Evolutionary conservation across 2,888 invertebrate genomes (phyloP), one percentile per base, ranked within the genome.

Genomic region (Apantesis nais): DNA sequence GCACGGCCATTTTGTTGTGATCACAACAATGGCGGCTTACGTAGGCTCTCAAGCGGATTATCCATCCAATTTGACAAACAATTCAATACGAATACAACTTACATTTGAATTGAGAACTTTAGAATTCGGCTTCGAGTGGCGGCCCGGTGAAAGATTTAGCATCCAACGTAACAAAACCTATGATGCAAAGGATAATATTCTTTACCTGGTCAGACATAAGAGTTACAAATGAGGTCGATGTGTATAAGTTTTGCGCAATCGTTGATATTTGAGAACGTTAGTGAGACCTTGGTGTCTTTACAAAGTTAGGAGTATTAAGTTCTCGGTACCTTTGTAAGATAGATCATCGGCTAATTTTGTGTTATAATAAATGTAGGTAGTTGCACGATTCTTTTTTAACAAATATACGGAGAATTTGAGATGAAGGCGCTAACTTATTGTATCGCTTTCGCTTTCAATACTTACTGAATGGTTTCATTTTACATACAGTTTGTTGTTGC

Each of bases 31-130:
- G 79, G 84, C 86, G 84, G 83, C 84, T 84, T 83, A 84, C 85
- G 88, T 86, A 86, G 82, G 80, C 85, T 83, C 83, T 83, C 84
- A 87, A 83, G 80, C 88, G 81, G 90, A 90, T 91, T 88, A 92
- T 86, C 86, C 91, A 82, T 85, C 86, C 88, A 90, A 91, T 92
- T 92, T 89, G 85, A 83, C 86, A 86, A 86, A 84, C 87, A 87
- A 87, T 88, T 86, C 88, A 85, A 87, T 86, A 83, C 83, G 81
- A 85, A 79, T 82, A 82, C 74, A 75, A 81, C 74, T 79, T 74
- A 67, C 73, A 71, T 81, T 81, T 83, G 78, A 80, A 76, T 77
- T 84, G 78, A 84, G 87, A 87, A 85, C 90, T 85, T 82, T 86
- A 82, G 78, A 87, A 90, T 85, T 87, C 90, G 88, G 92, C 87